These are phyloP conservation scores for Anguilla rostrata DNA, from an alignment of 2,113 vertebrate species.

Conservation along the genomic window DNA sequence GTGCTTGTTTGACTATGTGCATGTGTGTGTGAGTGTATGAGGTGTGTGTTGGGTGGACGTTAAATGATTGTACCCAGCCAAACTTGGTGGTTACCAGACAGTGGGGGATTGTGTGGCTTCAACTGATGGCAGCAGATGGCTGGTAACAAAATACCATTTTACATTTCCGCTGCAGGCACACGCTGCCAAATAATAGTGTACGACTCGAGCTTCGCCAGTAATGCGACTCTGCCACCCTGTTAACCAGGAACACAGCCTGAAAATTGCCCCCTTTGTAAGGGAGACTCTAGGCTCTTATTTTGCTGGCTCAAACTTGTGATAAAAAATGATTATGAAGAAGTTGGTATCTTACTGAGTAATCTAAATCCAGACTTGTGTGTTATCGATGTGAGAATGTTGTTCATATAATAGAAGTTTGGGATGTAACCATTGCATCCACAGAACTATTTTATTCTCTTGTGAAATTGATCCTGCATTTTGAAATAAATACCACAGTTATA, in stretches of 20 bases:
- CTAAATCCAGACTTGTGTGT: too few relatives aligned
- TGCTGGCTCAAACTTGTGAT: background rate
- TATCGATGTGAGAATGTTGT: too few relatives aligned
- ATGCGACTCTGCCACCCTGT: conserved; percentile 14
- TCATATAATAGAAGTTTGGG: too few relatives aligned
- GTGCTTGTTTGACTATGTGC: too few relatives aligned
- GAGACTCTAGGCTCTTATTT: background rate
- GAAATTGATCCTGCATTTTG: too few relatives aligned
- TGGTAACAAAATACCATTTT: conserved; percentile 31
- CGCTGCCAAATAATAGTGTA: conserved; percentile 23
- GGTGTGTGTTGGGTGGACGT: too few relatives aligned
- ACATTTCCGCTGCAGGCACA: conserved; percentile 17
- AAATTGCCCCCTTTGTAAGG: background rate
- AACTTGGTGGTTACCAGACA: background rate
- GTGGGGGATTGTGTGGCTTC: background rate
- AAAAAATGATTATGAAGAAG: too few relatives aligned
- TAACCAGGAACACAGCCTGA: conserved; percentile 18
- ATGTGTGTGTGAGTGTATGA: too few relatives aligned
- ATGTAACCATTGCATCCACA: too few relatives aligned
- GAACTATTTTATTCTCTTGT: too few relatives aligned
- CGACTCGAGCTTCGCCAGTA: conserved; percentile 17
- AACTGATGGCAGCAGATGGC: conserved; percentile 29
- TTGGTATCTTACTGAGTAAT: too few relatives aligned
- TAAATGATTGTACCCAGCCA: background rate
- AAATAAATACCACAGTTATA: too few relatives aligned